A percentile compares a stretch with the other conserved stretches of the same genome.
Evolutionary conservation across 2,113 vertebrate genomes (phyloP).

Genomic region (Callaeas wilsoni): DNA sequence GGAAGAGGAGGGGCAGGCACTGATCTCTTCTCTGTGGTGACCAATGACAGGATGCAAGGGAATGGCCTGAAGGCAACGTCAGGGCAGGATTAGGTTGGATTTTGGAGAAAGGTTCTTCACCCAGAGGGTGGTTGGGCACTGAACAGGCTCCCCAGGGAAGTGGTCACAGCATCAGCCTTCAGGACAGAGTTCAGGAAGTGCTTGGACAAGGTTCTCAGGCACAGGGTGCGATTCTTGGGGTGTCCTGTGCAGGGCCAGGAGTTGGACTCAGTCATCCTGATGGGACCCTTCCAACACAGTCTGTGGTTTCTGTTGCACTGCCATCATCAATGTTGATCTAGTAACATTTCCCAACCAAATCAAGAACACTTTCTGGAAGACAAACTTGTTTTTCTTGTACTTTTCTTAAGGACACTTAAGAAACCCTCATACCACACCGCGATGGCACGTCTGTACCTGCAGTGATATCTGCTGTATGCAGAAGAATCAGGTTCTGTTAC

Average conservation of each 20-base stretch:
- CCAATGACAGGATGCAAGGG: neutral
- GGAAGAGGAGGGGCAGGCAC: neutral
- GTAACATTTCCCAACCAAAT: neutral
- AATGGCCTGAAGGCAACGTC: neutral
- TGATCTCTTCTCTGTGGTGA: neutral
- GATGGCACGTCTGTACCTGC: rapidly evolving
- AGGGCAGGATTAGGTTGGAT: neutral
- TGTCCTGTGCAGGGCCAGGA: too few relatives aligned
- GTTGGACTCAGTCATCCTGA: neutral
- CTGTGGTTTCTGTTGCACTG: neutral
- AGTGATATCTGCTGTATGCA: neutral
- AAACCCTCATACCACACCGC: neutral
- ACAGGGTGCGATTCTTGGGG: neutral
- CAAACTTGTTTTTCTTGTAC: neutral
- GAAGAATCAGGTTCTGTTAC: neutral
- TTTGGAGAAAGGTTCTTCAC: too few relatives aligned
- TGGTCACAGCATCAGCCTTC: neutral
- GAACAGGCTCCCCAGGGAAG: neutral
- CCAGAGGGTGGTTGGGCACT: neutral
- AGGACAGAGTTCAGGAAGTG: neutral
- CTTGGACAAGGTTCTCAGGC: neutral
- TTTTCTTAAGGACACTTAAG: neutral
- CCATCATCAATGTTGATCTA: neutral
- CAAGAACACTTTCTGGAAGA: neutral
- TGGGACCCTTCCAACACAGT: neutral